These are phyloP conservation scores for Saccostrea echinata DNA, from an alignment of 1,140 invertebrate genomes.

Conservation along the genomic window DNA sequence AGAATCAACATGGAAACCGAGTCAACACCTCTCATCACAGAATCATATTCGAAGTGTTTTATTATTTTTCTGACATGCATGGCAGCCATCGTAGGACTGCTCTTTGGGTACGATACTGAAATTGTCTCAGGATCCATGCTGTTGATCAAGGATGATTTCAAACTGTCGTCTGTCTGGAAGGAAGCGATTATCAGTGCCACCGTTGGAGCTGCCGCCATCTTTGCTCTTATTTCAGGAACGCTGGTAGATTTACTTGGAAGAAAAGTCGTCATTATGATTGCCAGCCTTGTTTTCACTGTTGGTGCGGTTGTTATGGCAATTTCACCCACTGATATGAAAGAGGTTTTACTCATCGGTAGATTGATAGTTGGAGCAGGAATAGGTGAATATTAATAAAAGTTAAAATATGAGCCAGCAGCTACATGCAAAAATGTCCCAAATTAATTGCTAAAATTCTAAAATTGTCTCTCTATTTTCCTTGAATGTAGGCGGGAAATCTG, in stretches of 20 bases:
- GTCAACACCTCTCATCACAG: background rate
- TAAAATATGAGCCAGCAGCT: too few relatives aligned
- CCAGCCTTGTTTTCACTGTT: slow-evolving; percentile 73
- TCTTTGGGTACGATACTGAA: slow-evolving; percentile 86
- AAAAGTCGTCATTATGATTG: slow-evolving; percentile 71
- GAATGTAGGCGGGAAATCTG: too few relatives aligned
- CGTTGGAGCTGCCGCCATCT: slow-evolving; percentile 72
- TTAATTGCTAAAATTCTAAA: too few relatives aligned
- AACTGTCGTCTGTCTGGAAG: slow-evolving; percentile 69
- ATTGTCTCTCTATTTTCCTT: too few relatives aligned
- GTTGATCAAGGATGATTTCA: slow-evolving; percentile 75
- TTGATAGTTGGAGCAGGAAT: slow-evolving; percentile 75
- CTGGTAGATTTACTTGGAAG: slow-evolving; percentile 68
- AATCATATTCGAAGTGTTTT: slow-evolving; percentile 64
- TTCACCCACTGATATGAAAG: slow-evolving; percentile 70
- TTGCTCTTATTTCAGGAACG: slow-evolving; percentile 69
- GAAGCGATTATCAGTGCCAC: slow-evolving; percentile 73
- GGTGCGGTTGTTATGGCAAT: slow-evolving; percentile 73
- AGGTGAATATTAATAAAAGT: slow-evolving; percentile 66
- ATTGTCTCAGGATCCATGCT: slow-evolving; percentile 85
- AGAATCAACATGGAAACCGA: background rate
- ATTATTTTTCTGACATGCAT: slow-evolving; percentile 75
- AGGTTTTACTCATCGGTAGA: slow-evolving; percentile 70
- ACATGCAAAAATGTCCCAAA: too few relatives aligned
- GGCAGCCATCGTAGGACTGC: slow-evolving; percentile 82